phyloP scores from a whole-genome alignment of 2,797 vertebrate species.

The Alosa sapidissima region DNA sequence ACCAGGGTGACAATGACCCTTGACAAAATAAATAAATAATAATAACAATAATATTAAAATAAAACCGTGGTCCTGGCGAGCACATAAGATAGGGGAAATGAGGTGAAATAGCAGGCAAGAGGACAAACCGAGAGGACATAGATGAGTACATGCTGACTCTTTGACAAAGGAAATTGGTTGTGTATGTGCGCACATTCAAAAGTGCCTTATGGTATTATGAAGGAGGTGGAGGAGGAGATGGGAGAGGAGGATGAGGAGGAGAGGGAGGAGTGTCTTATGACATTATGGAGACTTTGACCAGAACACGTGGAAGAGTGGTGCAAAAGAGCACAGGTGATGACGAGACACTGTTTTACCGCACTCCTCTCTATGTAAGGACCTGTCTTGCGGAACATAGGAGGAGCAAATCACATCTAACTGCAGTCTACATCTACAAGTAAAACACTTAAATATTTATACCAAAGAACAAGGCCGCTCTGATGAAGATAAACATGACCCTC shows the following conservation, averaged over 20 bases:
- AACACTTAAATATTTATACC: conserved; percentile 23
- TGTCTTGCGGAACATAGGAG: conserved; percentile 15
- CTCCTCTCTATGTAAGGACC: not conserved
- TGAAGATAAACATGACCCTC: conserved; percentile 27
- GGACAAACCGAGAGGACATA: not conserved
- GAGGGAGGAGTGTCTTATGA: too few relatives aligned
- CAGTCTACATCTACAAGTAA: conserved; percentile 14
- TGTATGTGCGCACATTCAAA: not conserved
- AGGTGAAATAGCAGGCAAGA: not conserved
- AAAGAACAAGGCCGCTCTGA: conserved; percentile 11
- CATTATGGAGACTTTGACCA: too few relatives aligned
- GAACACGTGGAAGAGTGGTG: not conserved
- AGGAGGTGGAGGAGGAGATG: too few relatives aligned
- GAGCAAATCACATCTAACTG: not conserved
- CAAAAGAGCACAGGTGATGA: not conserved
- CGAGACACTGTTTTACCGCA: conserved; percentile 6
- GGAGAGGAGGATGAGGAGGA: too few relatives aligned
- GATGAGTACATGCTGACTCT: not conserved
- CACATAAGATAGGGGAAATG: not conserved
- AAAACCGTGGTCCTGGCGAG: not conserved
- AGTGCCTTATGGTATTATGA: not conserved
- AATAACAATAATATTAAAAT: not conserved
- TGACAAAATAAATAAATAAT: not conserved
- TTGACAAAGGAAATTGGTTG: not conserved
- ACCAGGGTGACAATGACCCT: conserved; percentile 32